Conservation (phyloP, 2,888 invertebrate species). For the Cynaeus angustus region DNA sequence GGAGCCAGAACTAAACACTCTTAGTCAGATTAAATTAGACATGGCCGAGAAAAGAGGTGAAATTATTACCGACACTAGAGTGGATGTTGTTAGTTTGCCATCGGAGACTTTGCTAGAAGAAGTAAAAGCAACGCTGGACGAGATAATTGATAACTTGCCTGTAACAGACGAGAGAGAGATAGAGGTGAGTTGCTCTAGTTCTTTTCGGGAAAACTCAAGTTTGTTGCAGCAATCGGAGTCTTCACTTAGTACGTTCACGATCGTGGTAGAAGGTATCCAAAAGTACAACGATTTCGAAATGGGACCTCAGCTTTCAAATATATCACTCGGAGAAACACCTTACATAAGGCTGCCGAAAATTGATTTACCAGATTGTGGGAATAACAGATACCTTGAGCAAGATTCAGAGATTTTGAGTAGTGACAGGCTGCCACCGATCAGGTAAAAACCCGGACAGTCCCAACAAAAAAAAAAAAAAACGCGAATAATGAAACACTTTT, state of each 20-base stretch:
- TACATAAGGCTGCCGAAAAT: conserved; percentile 26
- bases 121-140: conserved; percentile 11
- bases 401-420: neutral
- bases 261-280: conserved; percentile 20
- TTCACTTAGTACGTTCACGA: conserved; percentile 23
- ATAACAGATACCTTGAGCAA: no score
- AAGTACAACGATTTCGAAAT: conserved; percentile 16
- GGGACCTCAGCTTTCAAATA: conserved; percentile 28
- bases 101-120: conserved; percentile 13
- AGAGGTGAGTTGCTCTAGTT: no score
- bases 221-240: neutral
- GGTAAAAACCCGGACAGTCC: conserved; percentile 16
- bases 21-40: conserved; percentile 15
- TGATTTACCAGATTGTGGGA: conserved; percentile 14
- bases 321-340: neutral
- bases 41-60: conserved; percentile 14
- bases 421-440: conserved; percentile 33
- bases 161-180: neutral
- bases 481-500: no score
- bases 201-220: no score
- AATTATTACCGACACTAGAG: neutral
- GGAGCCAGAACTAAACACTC: conserved; percentile 20
- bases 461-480: no score
- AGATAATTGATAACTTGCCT: conserved; percentile 22
- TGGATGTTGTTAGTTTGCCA: conserved; percentile 13